phyloP scores from a whole-genome alignment of 1,140 invertebrate genomes.

The Caerostris darwini region DNA sequence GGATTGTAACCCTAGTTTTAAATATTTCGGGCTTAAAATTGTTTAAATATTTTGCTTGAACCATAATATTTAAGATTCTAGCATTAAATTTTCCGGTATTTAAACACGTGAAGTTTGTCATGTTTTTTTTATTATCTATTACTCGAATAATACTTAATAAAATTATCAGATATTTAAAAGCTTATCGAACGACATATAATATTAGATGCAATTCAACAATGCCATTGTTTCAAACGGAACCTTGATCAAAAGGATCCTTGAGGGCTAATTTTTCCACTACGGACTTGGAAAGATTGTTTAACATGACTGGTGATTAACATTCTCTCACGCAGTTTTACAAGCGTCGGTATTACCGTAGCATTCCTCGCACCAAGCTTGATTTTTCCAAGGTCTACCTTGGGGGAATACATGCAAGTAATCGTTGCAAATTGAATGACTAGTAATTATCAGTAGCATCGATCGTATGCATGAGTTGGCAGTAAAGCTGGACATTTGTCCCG shows the following conservation, averaged over 20 bases:
- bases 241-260: background rate
- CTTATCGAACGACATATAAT: background rate
- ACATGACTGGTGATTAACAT: slow-evolving; percentile 9
- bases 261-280: background rate
- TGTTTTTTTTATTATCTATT: no score
- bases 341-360: background rate
- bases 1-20: no score
- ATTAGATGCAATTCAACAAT: background rate
- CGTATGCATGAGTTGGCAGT: background rate
- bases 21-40: no score
- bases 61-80: no score
- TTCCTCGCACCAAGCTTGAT: background rate
- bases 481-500: no score
- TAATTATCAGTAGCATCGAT: background rate
- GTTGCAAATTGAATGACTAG: no score
- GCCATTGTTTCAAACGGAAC: background rate
- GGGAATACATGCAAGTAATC: background rate
- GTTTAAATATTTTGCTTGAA: no score
- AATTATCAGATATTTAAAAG: no score
- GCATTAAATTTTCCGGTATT: no score
- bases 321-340: background rate
- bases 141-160: no score
- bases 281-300: background rate
- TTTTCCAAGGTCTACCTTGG: slow-evolving; percentile 1
- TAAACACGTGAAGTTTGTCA: no score